These are phyloP conservation scores for Euzophera pinguis DNA, from an alignment of 2,888 invertebrate species.

Conservation along the genomic window DNA sequence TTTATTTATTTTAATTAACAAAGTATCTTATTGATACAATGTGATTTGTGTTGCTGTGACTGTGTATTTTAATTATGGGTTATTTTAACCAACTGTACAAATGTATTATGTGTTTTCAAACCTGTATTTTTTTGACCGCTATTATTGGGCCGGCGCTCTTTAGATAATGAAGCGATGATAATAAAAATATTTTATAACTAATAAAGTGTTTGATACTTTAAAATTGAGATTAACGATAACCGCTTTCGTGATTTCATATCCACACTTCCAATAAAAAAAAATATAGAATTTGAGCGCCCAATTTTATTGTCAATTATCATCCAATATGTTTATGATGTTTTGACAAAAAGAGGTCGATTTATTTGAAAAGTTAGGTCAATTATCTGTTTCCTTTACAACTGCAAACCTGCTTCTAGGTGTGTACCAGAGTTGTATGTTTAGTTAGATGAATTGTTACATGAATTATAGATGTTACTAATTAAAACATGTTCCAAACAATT, in stretches of 20 bases:
- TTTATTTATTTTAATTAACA: constrained; percentile 37
- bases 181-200: too few species aligned
- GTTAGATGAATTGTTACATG: constrained; percentile 63
- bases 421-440: constrained; percentile 46
- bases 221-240: too few species aligned
- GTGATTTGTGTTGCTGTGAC: constrained; percentile 76
- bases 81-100: constrained; percentile 31
- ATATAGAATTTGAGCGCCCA: neutral
- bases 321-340: constrained; percentile 23
- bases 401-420: constrained; percentile 34
- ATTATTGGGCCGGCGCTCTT: neutral
- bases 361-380: constrained; percentile 41
- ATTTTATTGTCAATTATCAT: constrained; percentile 23
- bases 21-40: constrained; percentile 61
- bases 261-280: neutral
- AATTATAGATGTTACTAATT: constrained; percentile 72
- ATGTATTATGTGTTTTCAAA: constrained; percentile 22
- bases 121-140: neutral
- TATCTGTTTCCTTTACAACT: constrained; percentile 30
- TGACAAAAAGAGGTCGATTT: constrained; percentile 28
- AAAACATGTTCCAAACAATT: constrained; percentile 63
- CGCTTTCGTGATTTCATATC: neutral
- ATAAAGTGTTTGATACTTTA: too few species aligned
- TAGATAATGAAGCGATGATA: too few species aligned
- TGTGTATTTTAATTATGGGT: constrained; percentile 32